Evolutionary conservation across 2,888 invertebrate species (phyloP).

Genomic region (Catocala nupta): DNA sequence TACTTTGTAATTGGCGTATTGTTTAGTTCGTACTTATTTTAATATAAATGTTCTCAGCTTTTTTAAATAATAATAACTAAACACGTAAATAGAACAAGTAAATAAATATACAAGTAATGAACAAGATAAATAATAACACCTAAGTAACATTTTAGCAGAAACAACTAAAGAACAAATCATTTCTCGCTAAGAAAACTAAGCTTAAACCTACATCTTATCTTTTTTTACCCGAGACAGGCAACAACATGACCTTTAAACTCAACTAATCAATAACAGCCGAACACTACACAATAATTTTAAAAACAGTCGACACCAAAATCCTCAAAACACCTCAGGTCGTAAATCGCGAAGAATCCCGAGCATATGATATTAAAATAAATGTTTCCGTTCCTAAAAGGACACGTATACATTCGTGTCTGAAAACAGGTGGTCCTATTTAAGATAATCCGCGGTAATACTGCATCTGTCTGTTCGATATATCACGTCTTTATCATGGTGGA

Average conservation of each 20-base stretch:
- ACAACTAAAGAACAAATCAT: no score
- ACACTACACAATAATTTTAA: slow-evolving; percentile 18
- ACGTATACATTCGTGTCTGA: slow-evolving; percentile 61
- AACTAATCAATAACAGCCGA: slow-evolving; percentile 18
- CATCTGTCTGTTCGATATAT: slow-evolving; percentile 74
- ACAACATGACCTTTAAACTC: slow-evolving; percentile 9
- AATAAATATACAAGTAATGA: no score
- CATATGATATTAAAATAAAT: slow-evolving; percentile 65
- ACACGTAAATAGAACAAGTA: no score
- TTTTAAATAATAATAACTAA: no score
- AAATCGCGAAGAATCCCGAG: slow-evolving; percentile 50
- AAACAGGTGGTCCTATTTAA: slow-evolving; percentile 83
- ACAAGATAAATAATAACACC: no score
- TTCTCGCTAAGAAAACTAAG: no score
- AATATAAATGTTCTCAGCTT: no score
- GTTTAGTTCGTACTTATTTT: no score
- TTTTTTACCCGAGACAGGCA: neutral
- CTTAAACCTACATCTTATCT: no score
- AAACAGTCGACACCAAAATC: slow-evolving; percentile 31
- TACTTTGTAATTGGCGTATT: no score
- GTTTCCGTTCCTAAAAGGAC: slow-evolving; percentile 74
- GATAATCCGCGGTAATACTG: slow-evolving; percentile 76
- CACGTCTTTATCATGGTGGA: slow-evolving; percentile 48
- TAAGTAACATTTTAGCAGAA: no score
- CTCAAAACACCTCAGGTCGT: slow-evolving; percentile 43